A percentile compares a stretch with the other conserved stretches of the same genome.
Evolutionary conservation across 2,797 vertebrate genomes (phyloP).

Genomic region (Trachurus trachurus): DNA sequence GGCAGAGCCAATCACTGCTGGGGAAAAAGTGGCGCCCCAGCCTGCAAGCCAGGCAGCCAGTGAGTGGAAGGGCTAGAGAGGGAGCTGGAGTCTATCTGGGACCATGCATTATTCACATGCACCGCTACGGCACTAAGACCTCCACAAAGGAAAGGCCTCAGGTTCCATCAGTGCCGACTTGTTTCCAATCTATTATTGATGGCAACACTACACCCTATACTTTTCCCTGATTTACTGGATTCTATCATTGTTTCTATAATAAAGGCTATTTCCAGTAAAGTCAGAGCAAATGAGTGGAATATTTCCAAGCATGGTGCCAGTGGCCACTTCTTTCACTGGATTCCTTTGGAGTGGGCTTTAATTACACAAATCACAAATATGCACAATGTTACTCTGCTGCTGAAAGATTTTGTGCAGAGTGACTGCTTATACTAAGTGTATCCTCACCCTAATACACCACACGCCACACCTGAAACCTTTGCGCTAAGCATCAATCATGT

Average conservation of each 20-base stretch:
- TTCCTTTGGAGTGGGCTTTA: constrained; percentile 57
- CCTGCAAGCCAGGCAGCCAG: constrained; percentile 70
- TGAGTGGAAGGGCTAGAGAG: constrained; percentile 71
- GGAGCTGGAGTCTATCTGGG: constrained; percentile 79
- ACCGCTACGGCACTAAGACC: constrained; percentile 82
- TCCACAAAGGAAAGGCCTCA: constrained; percentile 82
- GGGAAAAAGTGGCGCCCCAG: constrained; percentile 76
- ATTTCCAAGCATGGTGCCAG: constrained; percentile 73
- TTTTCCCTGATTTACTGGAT: constrained; percentile 87
- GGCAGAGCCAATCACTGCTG: constrained; percentile 82
- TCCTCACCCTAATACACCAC: constrained; percentile 13
- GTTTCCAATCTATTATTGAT: constrained; percentile 89
- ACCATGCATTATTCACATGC: constrained; percentile 87
- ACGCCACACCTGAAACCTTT: constrained; percentile 60
- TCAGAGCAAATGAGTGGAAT: constrained; percentile 74
- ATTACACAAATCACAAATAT: constrained; percentile 56
- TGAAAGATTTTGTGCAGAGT: constrained; percentile 14
- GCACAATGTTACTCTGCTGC: constrained; percentile 8
- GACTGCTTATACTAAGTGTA: constrained; percentile 1
- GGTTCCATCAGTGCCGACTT: constrained; percentile 85
- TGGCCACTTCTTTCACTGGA: constrained; percentile 48
- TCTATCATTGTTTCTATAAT: constrained; percentile 85
- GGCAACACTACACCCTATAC: constrained; percentile 85
- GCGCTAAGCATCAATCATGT: constrained; percentile 71
- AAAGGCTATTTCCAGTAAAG: constrained; percentile 83